phyloP scores from a whole-genome alignment of 2,113 vertebrate species.

The Nibea albiflora region DNA sequence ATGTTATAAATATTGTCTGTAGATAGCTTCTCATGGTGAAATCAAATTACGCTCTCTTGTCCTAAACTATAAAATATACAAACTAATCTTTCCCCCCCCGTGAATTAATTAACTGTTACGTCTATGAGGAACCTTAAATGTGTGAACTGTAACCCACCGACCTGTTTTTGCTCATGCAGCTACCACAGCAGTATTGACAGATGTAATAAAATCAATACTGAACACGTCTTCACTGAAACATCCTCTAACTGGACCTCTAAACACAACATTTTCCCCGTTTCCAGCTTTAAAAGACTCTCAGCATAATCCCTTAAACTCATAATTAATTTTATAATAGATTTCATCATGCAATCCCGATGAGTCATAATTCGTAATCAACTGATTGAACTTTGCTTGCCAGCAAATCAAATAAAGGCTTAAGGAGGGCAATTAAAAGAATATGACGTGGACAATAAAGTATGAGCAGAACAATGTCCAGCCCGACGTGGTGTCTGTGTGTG shows the following conservation, averaged over 20 bases:
- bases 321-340: background rate
- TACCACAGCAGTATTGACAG: background rate
- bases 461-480: constrained; percentile 46
- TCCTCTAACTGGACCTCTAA: background rate
- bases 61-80: background rate
- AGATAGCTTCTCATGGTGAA: background rate
- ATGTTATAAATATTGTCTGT: background rate
- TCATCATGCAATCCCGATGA: background rate
- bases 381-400: constrained; percentile 44
- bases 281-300: background rate
- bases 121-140: background rate
- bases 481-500: constrained; percentile 1
- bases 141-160: background rate
- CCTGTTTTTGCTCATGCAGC: background rate
- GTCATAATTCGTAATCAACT: background rate
- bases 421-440: constrained; percentile 21
- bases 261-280: background rate
- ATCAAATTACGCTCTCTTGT: background rate
- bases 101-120: background rate
- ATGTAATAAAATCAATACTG: background rate
- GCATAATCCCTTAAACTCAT: background rate
- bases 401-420: constrained; percentile 8
- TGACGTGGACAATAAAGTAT: constrained; percentile 44
- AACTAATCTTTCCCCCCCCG: background rate
- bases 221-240: background rate